Conservation (phyloP, 2,888 invertebrate genomes). For the Danaus chrysippus region DNA sequence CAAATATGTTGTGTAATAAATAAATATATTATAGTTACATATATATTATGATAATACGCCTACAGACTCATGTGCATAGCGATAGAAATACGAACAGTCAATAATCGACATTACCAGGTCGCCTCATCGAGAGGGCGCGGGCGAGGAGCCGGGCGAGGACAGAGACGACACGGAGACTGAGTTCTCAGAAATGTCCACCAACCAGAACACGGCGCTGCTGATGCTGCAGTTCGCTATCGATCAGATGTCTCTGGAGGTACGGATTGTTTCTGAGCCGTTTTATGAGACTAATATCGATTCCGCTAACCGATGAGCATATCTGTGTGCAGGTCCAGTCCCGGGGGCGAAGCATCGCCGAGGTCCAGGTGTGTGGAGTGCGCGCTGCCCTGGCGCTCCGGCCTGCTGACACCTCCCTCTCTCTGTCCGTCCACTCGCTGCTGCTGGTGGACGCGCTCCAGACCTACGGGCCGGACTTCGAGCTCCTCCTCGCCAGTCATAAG, state of each 20-base stretch:
- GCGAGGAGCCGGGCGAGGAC: constrained; percentile 57
- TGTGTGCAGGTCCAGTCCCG: constrained; percentile 84
- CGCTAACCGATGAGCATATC: neutral
- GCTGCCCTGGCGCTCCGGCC: constrained; percentile 86
- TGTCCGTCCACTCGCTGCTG: constrained; percentile 94
- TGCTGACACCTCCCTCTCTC: constrained; percentile 85
- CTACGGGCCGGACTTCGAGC: constrained; percentile 96
- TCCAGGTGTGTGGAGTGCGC: constrained; percentile 94
- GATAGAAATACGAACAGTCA: too few species aligned
- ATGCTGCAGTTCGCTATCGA: constrained; percentile 93
- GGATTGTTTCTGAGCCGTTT: neutral
- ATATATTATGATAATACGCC: too few species aligned
- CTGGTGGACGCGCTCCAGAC: constrained; percentile 97
- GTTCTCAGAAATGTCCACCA: constrained; percentile 53
- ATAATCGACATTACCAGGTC: constrained; percentile 7
- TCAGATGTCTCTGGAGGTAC: constrained; percentile 89
- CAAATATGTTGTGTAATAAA: too few species aligned
- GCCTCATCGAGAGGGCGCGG: constrained; percentile 31
- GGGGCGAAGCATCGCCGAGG: constrained; percentile 94
- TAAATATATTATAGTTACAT: too few species aligned
- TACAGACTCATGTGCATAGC: too few species aligned
- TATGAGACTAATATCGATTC: neutral
- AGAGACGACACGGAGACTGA: constrained; percentile 70
- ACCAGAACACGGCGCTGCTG: constrained; percentile 81
- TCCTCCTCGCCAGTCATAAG: constrained; percentile 95